Conservation (phyloP, 1,140 invertebrate genomes). For the Melipona quadrifasciata region DNA sequence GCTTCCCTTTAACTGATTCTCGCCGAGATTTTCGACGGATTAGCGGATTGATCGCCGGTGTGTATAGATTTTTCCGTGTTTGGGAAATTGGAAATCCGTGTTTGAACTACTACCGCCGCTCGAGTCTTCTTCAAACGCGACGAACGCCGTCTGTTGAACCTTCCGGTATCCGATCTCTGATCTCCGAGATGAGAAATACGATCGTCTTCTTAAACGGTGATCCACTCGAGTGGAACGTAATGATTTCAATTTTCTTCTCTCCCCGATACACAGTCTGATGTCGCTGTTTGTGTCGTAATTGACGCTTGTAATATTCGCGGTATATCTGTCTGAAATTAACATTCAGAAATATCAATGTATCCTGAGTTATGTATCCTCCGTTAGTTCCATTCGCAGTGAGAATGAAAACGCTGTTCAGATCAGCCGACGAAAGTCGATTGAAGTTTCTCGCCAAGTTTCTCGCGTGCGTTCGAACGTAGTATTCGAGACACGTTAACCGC, state of each 20-base stretch:
- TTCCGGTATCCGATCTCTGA: neutral
- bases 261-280: too few relatives aligned
- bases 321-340: neutral
- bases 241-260: neutral
- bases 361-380: too few relatives aligned
- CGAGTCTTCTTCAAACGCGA: neutral
- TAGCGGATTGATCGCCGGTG: neutral
- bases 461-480: neutral
- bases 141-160: neutral
- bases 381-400: neutral
- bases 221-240: neutral
- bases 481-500: conserved; percentile 3
- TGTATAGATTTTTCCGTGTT: neutral
- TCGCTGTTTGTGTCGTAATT: too few relatives aligned
- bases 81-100: neutral
- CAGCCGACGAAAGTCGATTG: too few relatives aligned
- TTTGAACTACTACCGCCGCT: too few relatives aligned
- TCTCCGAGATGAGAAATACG: neutral
- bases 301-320: too few relatives aligned
- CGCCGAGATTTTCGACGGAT: conserved; percentile 9
- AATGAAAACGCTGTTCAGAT: neutral
- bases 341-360: neutral
- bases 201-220: neutral
- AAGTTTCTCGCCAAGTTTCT: neutral
- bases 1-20: neutral